A percentile compares a stretch with the other conserved stretches of the same genome.
These are phyloP conservation scores for Drosophila pseudoananassae DNA, from an alignment of 1,140 invertebrate genomes.

Conservation along the genomic window DNA sequence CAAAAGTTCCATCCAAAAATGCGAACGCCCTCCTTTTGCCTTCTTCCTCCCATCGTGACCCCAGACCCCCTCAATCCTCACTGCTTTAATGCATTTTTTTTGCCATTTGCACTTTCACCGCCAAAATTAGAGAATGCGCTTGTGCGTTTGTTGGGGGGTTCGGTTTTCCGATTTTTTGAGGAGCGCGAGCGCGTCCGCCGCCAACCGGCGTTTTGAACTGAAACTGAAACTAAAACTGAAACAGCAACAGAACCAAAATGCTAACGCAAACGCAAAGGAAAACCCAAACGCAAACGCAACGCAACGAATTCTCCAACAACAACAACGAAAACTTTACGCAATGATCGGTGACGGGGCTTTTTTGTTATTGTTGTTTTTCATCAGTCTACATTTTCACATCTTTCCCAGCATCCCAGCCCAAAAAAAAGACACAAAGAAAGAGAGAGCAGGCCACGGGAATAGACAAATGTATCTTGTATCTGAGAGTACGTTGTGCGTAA, in stretches of 20 bases:
- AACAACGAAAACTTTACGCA: conserved; percentile 69
- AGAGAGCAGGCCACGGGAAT: conserved; percentile 14
- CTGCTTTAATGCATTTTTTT: conserved; percentile 6
- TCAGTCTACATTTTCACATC: conserved; percentile 78
- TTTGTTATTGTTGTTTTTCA: conserved; percentile 65
- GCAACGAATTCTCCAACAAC: conserved; percentile 13
- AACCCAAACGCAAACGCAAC: conserved; percentile 20
- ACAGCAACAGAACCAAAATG: conserved; percentile 24
- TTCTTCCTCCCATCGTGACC: background rate
- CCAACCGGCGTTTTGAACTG: conserved; percentile 75
- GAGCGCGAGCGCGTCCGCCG: conserved; percentile 47
- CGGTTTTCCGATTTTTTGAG: conserved; percentile 2
- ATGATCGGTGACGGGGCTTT: conserved; percentile 64
- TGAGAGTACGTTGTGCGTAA: conserved; percentile 17
- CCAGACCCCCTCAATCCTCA: background rate
- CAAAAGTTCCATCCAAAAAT: conserved; percentile 51
- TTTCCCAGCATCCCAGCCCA: conserved; percentile 32
- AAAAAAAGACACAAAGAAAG: conserved; percentile 3
- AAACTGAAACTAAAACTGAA: conserved; percentile 64
- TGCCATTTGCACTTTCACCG: conserved; percentile 47
- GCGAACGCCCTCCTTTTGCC: background rate
- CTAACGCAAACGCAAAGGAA: conserved; percentile 14
- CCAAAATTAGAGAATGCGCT: background rate
- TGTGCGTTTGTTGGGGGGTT: background rate
- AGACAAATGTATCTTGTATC: conserved; percentile 20